Evolutionary conservation across 1,140 invertebrate species (phyloP), one percentile per base, ranked within the genome.

Genomic region (Meloidogyne floridensis): DNA sequence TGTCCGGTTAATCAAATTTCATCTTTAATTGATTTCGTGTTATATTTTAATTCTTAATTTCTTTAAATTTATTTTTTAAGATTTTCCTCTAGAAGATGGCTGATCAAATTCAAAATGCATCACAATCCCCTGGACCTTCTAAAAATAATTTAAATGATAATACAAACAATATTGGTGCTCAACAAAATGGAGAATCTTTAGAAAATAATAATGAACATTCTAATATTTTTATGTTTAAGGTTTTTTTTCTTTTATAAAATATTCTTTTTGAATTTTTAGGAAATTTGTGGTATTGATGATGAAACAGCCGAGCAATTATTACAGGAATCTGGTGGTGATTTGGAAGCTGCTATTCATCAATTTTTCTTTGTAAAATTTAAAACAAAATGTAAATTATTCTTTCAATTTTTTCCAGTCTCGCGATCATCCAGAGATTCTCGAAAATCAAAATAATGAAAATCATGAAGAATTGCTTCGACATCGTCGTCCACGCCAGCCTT

Each of bases 251-350:
- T 0, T 51, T 56, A 20, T 42, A n/a, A 15, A 20, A 20, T 9
- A 32, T n/a, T 3, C 7, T 47, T n/a, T 18, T 18, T 8, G 7
- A 51, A 7, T 43, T 53, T 77, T 56, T 9, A 83, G 81, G 71
- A 83, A 65, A 77, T 82, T 51, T 83, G 74, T 83, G 80, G 20
- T 13, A 70, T 82, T 51, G 81, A 83, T 54, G 79, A 75, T n/a
- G 69, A 73, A 8, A 70, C 69, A 11, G 80, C 82, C 51, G 15
- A 8, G 8, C 51, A 20, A 6, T 72, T 71, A 11, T 54, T 82
- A 59, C 47, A 59, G 13, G 75, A 82, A 56, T 78, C 81, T 47
- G 81, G 69, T 20, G 65, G 81, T 18, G 72, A 82, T 56, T 80
- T 82, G 18, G 81, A 82, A 65, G 71, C 77, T 42, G 81, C 81